Conservation (phyloP, 2,888 invertebrate genomes). For the Minunthozetes semirufus region DNA sequence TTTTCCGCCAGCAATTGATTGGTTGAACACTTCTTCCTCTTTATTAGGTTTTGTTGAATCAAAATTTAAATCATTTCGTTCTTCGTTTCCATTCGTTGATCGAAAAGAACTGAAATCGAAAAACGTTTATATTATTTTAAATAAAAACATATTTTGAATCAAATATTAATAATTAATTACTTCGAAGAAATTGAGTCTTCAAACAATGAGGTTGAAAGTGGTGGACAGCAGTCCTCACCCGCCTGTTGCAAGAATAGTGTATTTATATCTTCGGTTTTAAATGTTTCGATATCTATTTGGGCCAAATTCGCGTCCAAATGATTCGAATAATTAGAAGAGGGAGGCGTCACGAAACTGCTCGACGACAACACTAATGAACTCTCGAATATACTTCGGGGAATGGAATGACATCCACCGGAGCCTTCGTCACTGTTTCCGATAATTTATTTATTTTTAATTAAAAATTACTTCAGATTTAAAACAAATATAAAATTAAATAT, state of each 20-base stretch:
- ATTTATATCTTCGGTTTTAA: conserved; percentile 75
- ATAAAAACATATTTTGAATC: background rate
- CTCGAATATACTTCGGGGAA: background rate
- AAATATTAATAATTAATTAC: background rate
- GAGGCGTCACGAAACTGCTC: conserved; percentile 11
- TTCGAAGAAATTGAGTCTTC: conserved; percentile 48
- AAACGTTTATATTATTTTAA: background rate
- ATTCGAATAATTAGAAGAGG: conserved; percentile 16
- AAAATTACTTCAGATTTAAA: too few species aligned
- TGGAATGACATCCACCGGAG: background rate
- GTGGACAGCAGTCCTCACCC: conserved; percentile 69
- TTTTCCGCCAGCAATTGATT: background rate
- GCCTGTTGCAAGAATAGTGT: conserved; percentile 52
- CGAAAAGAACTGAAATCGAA: background rate
- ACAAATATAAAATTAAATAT: too few species aligned
- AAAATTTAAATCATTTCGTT: background rate
- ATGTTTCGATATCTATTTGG: conserved; percentile 90
- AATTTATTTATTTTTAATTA: too few species aligned
- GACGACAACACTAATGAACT: background rate
- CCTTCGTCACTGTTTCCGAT: background rate
- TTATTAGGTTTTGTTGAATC: background rate
- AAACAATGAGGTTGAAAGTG: conserved; percentile 72
- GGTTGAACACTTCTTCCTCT: background rate
- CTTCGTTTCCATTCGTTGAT: background rate
- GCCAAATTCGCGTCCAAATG: conserved; percentile 88